A percentile compares a stretch with the other conserved stretches of the same genome.
These are phyloP conservation scores for Helicolenus hilgendorfi DNA, from an alignment of 2,797 vertebrate genomes.

Conservation along the genomic window DNA sequence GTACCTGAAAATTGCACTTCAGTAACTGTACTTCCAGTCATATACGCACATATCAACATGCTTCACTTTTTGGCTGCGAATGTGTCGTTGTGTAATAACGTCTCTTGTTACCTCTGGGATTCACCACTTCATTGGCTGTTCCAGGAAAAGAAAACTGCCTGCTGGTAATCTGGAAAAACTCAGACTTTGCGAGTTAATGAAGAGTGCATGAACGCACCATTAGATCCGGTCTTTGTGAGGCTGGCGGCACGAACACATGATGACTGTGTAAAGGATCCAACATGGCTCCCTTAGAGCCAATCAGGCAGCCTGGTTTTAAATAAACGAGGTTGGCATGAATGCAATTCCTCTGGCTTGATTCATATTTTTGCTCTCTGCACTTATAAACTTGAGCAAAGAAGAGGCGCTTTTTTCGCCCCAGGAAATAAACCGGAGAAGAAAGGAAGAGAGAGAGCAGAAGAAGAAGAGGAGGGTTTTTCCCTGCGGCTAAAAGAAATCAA, in stretches of 20 bases:
- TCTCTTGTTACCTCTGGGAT: not conserved
- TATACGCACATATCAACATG: no score
- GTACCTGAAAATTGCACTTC: no score
- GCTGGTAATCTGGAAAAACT: not conserved
- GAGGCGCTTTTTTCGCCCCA: not conserved
- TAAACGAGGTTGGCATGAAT: not conserved
- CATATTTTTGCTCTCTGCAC: not conserved
- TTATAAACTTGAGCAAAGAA: not conserved
- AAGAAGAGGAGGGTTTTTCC: slow-evolving; percentile 9
- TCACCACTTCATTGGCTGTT: not conserved
- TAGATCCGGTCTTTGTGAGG: not conserved
- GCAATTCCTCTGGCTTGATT: not conserved
- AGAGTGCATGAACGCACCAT: slow-evolving; percentile 38
- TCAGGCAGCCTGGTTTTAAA: not conserved
- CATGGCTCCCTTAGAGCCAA: not conserved
- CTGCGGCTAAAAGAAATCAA: slow-evolving; percentile 46
- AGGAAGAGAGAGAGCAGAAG: not conserved
- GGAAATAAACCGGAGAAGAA: slow-evolving; percentile 12
- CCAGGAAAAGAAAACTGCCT: not conserved
- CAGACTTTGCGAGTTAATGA: not conserved
- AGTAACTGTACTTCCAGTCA: no score
- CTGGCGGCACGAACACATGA: not conserved
- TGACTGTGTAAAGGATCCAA: not conserved
- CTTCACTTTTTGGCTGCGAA: not conserved
- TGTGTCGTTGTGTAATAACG: not conserved